Evolutionary conservation across 2,113 vertebrate genomes (phyloP).

Genomic region (Parotia lawesii): DNA sequence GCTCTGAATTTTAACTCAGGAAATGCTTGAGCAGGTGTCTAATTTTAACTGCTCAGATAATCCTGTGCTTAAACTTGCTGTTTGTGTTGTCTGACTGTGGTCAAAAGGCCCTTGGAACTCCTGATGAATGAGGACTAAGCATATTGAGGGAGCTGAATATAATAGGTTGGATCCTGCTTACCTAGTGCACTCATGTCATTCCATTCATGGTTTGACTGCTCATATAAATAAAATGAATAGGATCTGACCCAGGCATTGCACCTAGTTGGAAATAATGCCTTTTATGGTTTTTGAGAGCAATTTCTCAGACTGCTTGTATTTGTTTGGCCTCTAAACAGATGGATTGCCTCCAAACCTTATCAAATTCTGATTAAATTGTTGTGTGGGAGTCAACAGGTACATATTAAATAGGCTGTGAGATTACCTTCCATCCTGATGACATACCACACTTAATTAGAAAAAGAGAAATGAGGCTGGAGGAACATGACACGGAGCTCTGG

Average conservation of each 20-base stretch:
- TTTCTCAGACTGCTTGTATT: background rate
- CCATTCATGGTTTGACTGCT: background rate
- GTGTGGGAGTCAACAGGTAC: constrained; percentile 4
- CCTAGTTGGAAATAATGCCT: constrained; percentile 5
- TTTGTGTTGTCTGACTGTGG: background rate
- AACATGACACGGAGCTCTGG: background rate
- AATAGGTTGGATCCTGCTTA: background rate
- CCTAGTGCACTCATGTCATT: background rate
- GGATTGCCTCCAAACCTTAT: background rate
- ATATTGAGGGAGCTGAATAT: background rate
- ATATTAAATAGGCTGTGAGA: constrained; percentile 6
- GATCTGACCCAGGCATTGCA: constrained; percentile 3
- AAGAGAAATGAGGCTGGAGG: background rate
- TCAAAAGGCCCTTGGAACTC: background rate
- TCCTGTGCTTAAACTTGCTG: background rate
- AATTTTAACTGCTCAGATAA: background rate
- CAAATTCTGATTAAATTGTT: constrained; percentile 6
- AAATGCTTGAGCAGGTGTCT: background rate
- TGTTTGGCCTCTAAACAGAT: background rate
- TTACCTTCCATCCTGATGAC: background rate
- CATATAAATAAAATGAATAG: constrained; percentile 13
- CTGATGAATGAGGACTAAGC: background rate
- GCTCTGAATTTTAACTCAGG: background rate
- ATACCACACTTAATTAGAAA: background rate
- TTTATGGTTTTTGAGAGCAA: background rate